A percentile compares a stretch with the other conserved stretches of the same genome.
Evolutionary conservation across 1,140 invertebrate genomes (phyloP).

Genomic region (Limonius californicus): DNA sequence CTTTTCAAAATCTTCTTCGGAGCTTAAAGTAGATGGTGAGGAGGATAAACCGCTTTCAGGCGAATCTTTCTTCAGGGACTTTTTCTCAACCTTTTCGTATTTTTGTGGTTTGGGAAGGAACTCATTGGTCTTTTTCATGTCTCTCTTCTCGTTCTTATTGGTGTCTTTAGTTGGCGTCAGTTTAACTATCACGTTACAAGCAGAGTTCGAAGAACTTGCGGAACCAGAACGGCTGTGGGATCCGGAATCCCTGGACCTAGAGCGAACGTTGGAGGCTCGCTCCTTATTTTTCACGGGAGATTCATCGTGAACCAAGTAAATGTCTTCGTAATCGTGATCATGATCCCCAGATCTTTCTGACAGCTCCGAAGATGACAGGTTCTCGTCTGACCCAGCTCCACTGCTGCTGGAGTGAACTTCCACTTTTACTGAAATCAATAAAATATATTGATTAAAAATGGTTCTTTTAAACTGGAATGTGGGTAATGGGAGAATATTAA

Average conservation of each 20-base stretch:
- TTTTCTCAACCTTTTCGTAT: slow-evolving; percentile 35
- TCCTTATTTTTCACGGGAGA: slow-evolving; percentile 30
- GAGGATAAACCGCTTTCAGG: slow-evolving; percentile 39
- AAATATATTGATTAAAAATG: too few species aligned
- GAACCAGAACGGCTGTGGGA: slow-evolving; percentile 63
- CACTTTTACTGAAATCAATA: slow-evolving; percentile 62
- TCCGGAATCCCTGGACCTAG: slow-evolving; percentile 58
- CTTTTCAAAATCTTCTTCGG: slow-evolving; percentile 38
- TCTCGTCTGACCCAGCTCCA: slow-evolving; percentile 58
- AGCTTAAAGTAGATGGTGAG: slow-evolving; percentile 43
- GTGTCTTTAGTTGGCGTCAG: slow-evolving; percentile 24
- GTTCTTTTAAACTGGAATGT: too few species aligned
- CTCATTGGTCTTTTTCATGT: slow-evolving; percentile 35
- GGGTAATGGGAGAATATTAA: too few species aligned
- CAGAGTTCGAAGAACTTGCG: slow-evolving; percentile 51
- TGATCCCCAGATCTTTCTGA: slow-evolving; percentile 50
- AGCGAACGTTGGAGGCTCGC: slow-evolving; percentile 46
- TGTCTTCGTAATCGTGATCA: slow-evolving; percentile 72
- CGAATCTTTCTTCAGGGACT: slow-evolving; percentile 17
- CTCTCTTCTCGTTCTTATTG: slow-evolving; percentile 11
- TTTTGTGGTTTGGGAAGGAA: slow-evolving; percentile 41
- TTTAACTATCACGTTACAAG: slow-evolving; percentile 44
- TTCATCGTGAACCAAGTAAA: slow-evolving; percentile 63
- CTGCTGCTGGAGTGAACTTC: slow-evolving; percentile 61
- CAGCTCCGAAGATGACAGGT: slow-evolving; percentile 54